Percentiles rank a stretch among this genome's conserved stretches.
phyloP scores from a whole-genome alignment of 2,888 invertebrate genomes.

The Phasia obesa region DNA sequence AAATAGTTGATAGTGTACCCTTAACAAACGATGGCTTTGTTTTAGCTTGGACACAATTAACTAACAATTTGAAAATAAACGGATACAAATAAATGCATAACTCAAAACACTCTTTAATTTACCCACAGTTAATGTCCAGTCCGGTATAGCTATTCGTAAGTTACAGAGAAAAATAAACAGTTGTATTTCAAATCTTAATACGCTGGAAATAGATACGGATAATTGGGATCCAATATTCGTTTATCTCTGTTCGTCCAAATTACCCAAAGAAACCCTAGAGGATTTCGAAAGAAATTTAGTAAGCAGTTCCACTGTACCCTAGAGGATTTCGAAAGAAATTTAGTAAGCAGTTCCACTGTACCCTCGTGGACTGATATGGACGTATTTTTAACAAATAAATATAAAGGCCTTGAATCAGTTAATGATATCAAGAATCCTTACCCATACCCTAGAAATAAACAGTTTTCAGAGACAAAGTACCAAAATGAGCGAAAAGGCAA shows the following conservation, averaged over 20 bases:
- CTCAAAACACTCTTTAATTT: too few relatives aligned
- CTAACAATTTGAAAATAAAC: too few relatives aligned
- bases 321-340: background rate
- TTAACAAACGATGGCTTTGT: too few relatives aligned
- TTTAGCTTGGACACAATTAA: too few relatives aligned
- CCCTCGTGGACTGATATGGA: background rate
- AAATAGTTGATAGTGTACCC: too few relatives aligned
- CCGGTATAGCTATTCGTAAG: too few relatives aligned
- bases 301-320: too few relatives aligned
- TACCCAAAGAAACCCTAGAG: background rate
- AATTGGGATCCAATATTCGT: conserved; percentile 9
- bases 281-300: too few relatives aligned
- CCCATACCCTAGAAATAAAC: background rate
- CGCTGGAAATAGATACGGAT: too few relatives aligned
- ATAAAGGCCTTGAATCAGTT: background rate
- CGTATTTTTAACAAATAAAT: background rate
- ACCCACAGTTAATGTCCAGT: too few relatives aligned
- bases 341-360: background rate
- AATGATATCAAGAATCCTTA: background rate
- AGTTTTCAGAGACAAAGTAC: background rate
- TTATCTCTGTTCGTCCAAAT: background rate
- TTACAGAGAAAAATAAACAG: background rate
- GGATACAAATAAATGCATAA: too few relatives aligned
- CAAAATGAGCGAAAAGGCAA: too few relatives aligned
- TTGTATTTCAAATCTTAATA: background rate